Base-by-base conservation (phyloP, 2,797 vertebrate genomes). In the Sebastes wilsoni region DNA sequence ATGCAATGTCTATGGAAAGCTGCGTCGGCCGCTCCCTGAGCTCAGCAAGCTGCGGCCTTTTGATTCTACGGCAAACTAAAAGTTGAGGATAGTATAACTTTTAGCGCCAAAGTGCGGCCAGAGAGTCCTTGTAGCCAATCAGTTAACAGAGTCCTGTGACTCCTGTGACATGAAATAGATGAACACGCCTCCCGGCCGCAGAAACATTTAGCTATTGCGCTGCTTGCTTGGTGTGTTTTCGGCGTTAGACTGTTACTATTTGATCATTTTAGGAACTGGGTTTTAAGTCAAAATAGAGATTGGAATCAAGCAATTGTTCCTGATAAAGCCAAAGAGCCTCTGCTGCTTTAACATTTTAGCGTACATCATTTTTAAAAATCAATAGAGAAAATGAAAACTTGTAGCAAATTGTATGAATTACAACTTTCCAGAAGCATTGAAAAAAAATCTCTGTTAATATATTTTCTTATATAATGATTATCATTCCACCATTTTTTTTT, bases 201-300 rank as follows among this genome's bases (percentile, higher is more conserved):
- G 38, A 42, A 42, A 42, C 0, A 16, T 42, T 6, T 1, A 42
- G 0, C 0, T 49, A 18, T 8, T 49, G 46, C 18, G 46, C 55
- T 58, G 55, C 13, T n/a, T 58, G 23, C 13, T n/a, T 58, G 23
- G 12, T 58, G 23, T 27, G 0, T 27, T 27, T 58, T 27, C 3
- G 55, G 23, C 22, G 1, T 59, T 25, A 16, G 36, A 64, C 60
- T 32, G 28, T 46, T 52, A 9, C 20, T 38, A 2, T 52, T 25
- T 7, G 25, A 16, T 4, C 28, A 6, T 23, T 34, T 27, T 34
- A 6, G 49, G 10, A 49, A 20, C 2, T 68, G 13, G 25, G 20
- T 27, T 52, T 75, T 13, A 8, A 28, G 36, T 34, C 8, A 60
- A 72, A 8, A 18, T 5, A 14, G 32, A 61, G 20, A 73, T 76